Base-by-base conservation (phyloP, 2,113 vertebrate species). In the Saccopteryx leptura region DNA sequence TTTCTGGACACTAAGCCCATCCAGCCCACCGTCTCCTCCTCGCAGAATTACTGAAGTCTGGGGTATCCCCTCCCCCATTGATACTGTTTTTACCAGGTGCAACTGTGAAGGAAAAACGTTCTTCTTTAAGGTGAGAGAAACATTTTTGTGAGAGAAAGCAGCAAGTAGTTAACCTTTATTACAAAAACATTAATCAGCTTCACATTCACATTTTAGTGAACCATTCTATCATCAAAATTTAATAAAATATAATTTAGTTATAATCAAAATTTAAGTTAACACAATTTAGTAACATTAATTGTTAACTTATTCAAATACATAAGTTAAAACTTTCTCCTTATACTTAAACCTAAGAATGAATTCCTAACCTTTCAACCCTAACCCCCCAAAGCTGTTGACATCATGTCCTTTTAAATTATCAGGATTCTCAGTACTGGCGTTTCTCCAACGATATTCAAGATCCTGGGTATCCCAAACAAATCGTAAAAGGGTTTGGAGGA, bases 71-170 rank as follows among this genome's bases (percentile, higher is more conserved):
- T 99, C 99, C 1, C 99, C 99, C 28, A 99, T 99, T 1, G 99
- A 99, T 87, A 98, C 99, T 0, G 99, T 99, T 90, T 99, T 99
- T 97, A 99, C 99, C 33, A 98, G 99, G 96, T 99, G 99, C 97
- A 99, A 99, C 98, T 99, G 99, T 91, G 99, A 99, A 31, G 99
- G 99, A 7, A 99, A 99, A 96, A 99, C 99, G 7, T 99, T 99
- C 98, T 99, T 99, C 97, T 98, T 99, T 92, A 99, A 99, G 99
- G 99, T 99, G 97, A 72, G 95, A 66, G 58, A 86, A 83, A 50
- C 28, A 84, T 28, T 61, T 63, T 61, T 86, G 24, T 56, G 52
- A 88, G 82, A 63, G 23, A 63, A 95, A 80, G 56, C 7, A 83
- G 58, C 11, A 60, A 90, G 50, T 4, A 78, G 26, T 56, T 68